Evolutionary conservation across 2,113 vertebrate genomes (phyloP).

Genomic region (Ellobius talpinus): DNA sequence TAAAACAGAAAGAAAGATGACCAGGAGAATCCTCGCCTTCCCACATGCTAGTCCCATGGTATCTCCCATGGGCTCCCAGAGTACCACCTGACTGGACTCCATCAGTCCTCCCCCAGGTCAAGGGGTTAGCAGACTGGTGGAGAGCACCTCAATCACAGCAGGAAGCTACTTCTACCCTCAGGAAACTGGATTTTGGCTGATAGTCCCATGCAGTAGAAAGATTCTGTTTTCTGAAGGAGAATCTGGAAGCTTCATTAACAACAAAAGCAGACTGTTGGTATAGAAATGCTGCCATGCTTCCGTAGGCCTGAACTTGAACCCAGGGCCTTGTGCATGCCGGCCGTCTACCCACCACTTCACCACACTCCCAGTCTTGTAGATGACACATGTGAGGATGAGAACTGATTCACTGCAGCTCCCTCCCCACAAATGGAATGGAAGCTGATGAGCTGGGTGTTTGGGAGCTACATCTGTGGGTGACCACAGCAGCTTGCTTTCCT

Average conservation of each 20-base stretch:
- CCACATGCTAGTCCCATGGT: accelerated
- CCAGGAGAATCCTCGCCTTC: not conserved
- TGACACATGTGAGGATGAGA: not conserved
- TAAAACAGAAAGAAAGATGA: not conserved
- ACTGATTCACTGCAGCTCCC: not conserved
- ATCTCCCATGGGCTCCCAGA: no score
- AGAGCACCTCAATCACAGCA: not conserved
- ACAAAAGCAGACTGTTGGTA: not conserved
- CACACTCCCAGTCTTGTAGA: not conserved
- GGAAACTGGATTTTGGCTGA: not conserved
- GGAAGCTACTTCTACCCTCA: not conserved
- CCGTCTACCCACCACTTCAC: no score
- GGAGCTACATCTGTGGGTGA: not conserved
- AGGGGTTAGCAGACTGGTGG: not conserved
- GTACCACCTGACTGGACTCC: not conserved
- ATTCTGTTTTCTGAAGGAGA: not conserved
- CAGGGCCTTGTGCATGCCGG: no score
- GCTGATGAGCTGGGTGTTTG: not conserved
- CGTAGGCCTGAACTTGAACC: not conserved
- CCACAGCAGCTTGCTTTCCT: not conserved
- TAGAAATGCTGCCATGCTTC: not conserved
- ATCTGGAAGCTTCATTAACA: not conserved
- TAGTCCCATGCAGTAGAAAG: not conserved
- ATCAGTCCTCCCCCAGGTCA: not conserved
- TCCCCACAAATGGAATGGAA: not conserved